phyloP scores from a whole-genome alignment of 2,113 vertebrate genomes.

The Hippocampus abdominalis region DNA sequence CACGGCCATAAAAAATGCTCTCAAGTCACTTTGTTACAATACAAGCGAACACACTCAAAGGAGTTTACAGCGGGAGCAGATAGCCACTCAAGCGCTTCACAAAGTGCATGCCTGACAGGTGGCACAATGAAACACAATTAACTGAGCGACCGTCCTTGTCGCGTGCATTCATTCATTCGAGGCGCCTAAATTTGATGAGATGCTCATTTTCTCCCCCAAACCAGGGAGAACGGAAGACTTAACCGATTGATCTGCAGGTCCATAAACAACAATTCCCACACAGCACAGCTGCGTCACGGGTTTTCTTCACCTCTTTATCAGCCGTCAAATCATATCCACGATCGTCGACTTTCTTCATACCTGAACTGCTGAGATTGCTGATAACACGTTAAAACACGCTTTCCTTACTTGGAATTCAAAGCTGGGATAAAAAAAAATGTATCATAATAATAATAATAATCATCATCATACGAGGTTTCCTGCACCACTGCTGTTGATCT shows the following conservation, averaged over 20 bases:
- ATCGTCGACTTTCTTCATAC: conserved; percentile 20
- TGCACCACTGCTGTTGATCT: conserved; percentile 27
- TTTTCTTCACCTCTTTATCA: conserved; percentile 20
- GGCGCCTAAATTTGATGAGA: conserved; percentile 19
- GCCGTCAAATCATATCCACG: conserved; percentile 16
- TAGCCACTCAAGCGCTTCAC: conserved; percentile 38
- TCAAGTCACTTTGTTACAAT: conserved; percentile 51
- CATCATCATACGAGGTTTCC: neutral
- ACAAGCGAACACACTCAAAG: conserved; percentile 47
- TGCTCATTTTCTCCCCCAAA: conserved; percentile 13
- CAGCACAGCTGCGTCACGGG: conserved; percentile 1
- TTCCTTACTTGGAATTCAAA: conserved; percentile 34
- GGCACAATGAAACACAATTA: conserved; percentile 13
- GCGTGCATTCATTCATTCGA: neutral
- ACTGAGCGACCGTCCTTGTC: no score
- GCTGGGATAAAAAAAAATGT: conserved; percentile 26
- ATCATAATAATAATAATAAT: no score
- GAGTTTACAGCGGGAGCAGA: conserved; percentile 47
- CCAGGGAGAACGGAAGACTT: neutral
- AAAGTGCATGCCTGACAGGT: conserved; percentile 37
- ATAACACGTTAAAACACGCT: conserved; percentile 42
- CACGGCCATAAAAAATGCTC: conserved; percentile 41
- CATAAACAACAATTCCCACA: neutral
- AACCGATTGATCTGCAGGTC: neutral
- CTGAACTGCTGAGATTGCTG: conserved; percentile 22